These are phyloP conservation scores for Thrips palmi DNA, from an alignment of 1,140 invertebrate species.

Conservation along the genomic window DNA sequence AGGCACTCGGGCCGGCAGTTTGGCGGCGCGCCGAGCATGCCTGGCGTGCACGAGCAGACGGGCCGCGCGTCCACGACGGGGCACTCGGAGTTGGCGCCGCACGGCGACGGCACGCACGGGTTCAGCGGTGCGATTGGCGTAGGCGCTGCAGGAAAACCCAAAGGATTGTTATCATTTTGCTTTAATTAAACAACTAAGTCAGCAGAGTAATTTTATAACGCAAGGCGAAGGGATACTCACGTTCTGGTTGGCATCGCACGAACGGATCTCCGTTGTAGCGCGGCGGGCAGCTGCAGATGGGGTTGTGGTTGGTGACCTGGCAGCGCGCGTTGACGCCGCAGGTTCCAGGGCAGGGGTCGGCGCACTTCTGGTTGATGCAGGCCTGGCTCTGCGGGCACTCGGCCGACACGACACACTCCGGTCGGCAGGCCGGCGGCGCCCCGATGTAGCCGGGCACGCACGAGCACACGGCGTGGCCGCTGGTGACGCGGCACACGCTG, in stretches of 20 bases:
- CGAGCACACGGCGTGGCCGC: constrained; percentile 55
- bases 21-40: constrained; percentile 44
- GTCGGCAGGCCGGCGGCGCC: constrained; percentile 52
- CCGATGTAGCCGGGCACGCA: constrained; percentile 58
- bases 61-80: constrained; percentile 43
- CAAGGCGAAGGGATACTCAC: constrained; percentile 36
- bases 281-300: constrained; percentile 62
- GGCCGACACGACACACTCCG: constrained; percentile 59
- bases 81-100: constrained; percentile 64
- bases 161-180: constrained; percentile 1
- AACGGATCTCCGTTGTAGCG: constrained; percentile 66
- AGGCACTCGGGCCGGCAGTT: constrained; percentile 25
- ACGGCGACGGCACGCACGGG: constrained; percentile 61
- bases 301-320: constrained; percentile 64
- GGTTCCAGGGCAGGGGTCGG: constrained; percentile 58
- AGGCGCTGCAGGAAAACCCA: constrained; percentile 12
- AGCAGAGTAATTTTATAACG: too few species aligned
- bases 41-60: constrained; percentile 53
- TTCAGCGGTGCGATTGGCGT: constrained; percentile 25
- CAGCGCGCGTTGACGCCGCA: constrained; percentile 64
- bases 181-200: too few species aligned
- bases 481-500: constrained; percentile 49
- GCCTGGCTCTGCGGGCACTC: constrained; percentile 52
- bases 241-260: constrained; percentile 45
- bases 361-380: constrained; percentile 62